These are phyloP conservation scores for Harpalus rufipes DNA, from an alignment of 2,888 invertebrate species.

Conservation along the genomic window DNA sequence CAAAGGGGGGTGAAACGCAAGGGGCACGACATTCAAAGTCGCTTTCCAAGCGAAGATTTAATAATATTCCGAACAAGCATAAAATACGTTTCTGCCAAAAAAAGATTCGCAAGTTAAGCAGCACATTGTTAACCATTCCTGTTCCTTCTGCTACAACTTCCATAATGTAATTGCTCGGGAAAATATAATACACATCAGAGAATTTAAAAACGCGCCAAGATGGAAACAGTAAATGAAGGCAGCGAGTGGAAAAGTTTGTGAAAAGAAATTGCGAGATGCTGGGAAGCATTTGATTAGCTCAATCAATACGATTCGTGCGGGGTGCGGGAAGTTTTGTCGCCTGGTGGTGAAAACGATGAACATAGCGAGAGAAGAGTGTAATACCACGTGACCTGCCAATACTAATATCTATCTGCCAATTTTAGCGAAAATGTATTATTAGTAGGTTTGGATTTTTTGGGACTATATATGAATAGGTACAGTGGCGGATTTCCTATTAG, in stretches of 20 bases:
- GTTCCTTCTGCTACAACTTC: constrained; percentile 46
- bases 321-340: background rate
- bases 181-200: constrained; percentile 69
- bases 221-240: constrained; percentile 72
- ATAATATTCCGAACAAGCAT: constrained; percentile 66
- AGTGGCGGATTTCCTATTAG: too few species aligned
- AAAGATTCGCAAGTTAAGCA: constrained; percentile 59
- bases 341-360: background rate
- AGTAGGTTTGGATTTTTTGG: too few species aligned
- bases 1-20: constrained; percentile 9
- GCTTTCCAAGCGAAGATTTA: constrained; percentile 61
- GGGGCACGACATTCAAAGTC: constrained; percentile 59
- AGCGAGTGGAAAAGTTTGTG: constrained; percentile 72
- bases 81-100: constrained; percentile 59
- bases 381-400: too few species aligned
- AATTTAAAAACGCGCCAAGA: constrained; percentile 71
- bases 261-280: constrained; percentile 71
- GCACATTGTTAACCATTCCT: constrained; percentile 56
- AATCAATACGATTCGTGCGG: constrained; percentile 71
- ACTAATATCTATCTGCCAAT: too few species aligned
- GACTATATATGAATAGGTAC: too few species aligned
- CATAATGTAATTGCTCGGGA: constrained; percentile 71
- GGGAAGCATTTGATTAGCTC: constrained; percentile 72
- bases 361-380: background rate
- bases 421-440: too few species aligned